phyloP scores from a whole-genome alignment of 2,797 vertebrate genomes.

The Characodon lateralis region DNA sequence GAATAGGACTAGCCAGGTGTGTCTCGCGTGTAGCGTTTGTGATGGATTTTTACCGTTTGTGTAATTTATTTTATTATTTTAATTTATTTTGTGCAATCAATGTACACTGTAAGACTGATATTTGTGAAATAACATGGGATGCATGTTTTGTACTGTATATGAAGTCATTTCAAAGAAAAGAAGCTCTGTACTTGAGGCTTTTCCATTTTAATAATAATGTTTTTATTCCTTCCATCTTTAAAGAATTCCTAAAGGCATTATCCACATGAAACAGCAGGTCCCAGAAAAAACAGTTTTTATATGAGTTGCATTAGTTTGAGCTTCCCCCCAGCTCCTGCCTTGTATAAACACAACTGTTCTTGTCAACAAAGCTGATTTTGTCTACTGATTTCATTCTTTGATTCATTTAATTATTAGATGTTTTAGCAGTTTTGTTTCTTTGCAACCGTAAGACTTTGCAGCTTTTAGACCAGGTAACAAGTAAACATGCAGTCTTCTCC shows the following conservation, averaged over 20 bases:
- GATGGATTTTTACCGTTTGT: slow-evolving; percentile 69
- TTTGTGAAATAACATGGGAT: slow-evolving; percentile 71
- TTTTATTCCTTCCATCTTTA: slow-evolving; percentile 66
- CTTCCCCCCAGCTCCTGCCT: slow-evolving; percentile 74
- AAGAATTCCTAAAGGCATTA: slow-evolving; percentile 47
- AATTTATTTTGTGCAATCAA: slow-evolving; percentile 67
- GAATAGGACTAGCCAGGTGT: slow-evolving; percentile 72
- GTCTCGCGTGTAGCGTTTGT: slow-evolving; percentile 73
- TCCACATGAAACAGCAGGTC: slow-evolving; percentile 26
- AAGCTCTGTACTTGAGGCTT: slow-evolving; percentile 48
- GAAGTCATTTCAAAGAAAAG: slow-evolving; percentile 41
- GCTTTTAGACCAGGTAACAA: background rate
- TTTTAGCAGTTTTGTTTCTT: background rate
- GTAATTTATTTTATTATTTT: slow-evolving; percentile 45
- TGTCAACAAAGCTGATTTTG: slow-evolving; percentile 81
- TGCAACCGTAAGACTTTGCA: background rate
- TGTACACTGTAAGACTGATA: slow-evolving; percentile 73
- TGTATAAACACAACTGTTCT: slow-evolving; percentile 74
- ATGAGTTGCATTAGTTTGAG: slow-evolving; percentile 75
- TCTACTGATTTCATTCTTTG: slow-evolving; percentile 14
- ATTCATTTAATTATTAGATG: background rate
- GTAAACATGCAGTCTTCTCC: too few relatives aligned
- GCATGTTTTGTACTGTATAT: slow-evolving; percentile 81
- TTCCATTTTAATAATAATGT: slow-evolving; percentile 56
- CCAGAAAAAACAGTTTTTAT: slow-evolving; percentile 56